Percentiles rank a stretch among this genome's conserved stretches.
phyloP scores from a whole-genome alignment of 2,113 vertebrate species.

The Potamarius usumacintae region DNA sequence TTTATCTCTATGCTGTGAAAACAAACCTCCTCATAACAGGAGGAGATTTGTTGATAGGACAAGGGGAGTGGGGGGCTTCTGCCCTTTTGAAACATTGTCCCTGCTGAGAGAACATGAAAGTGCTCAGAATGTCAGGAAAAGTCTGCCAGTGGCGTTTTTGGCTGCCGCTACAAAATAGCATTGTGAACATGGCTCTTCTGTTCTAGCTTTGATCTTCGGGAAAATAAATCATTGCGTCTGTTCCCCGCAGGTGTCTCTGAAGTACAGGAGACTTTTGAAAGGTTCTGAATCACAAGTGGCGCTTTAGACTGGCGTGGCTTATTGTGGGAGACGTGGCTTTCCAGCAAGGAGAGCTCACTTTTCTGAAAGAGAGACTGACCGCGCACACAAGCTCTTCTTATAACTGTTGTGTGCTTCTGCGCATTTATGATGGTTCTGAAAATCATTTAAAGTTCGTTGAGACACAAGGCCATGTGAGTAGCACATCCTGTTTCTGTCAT shows the following conservation, averaged over 20 bases:
- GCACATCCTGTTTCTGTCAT: background rate
- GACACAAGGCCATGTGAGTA: background rate
- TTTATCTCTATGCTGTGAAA: slow-evolving; percentile 64
- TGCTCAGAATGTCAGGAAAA: slow-evolving; percentile 67
- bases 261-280: background rate
- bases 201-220: slow-evolving; percentile 51
- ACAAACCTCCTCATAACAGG: slow-evolving; percentile 70
- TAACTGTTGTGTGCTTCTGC: background rate
- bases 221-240: slow-evolving; percentile 48
- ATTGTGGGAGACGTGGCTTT: background rate
- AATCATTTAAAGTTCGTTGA: background rate
- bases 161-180: slow-evolving; percentile 63
- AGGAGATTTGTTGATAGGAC: slow-evolving; percentile 33
- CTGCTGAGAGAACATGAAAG: slow-evolving; percentile 69
- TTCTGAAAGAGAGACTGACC: background rate
- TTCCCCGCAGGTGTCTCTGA: slow-evolving; percentile 39
- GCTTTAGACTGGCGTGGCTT: background rate
- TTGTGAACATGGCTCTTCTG: slow-evolving; percentile 59
- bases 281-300: background rate
- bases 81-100: slow-evolving; percentile 64
- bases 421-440: background rate
- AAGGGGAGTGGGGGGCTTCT: slow-evolving; percentile 63
- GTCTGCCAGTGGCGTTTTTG: slow-evolving; percentile 63
- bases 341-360: background rate
- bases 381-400: background rate